phyloP scores from a whole-genome alignment of 2,113 vertebrate species.

The Phalacrocorax carbo region DNA sequence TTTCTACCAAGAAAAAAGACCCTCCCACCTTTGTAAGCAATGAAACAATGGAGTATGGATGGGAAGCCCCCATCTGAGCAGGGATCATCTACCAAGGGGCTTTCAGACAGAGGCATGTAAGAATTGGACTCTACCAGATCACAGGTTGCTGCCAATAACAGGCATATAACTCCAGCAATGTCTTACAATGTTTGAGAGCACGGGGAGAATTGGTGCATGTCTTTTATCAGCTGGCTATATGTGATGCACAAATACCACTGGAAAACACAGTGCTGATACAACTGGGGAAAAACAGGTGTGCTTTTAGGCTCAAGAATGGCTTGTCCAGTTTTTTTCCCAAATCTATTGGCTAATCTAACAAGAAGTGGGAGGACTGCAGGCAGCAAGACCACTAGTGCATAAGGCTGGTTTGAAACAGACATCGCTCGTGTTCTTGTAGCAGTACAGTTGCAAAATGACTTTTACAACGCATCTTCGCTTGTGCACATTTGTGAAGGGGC shows the following conservation, averaged over 20 bases:
- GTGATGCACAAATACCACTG: neutral
- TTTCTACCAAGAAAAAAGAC: neutral
- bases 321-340: neutral
- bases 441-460: neutral
- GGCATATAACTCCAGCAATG: accelerated
- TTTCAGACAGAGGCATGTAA: neutral
- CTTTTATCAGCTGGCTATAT: neutral
- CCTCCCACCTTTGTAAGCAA: neutral
- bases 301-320: neutral
- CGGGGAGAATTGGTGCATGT: accelerated
- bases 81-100: neutral
- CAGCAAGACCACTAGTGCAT: neutral
- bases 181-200: neutral
- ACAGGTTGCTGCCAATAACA: neutral
- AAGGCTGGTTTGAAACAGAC: neutral
- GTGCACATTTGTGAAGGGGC: neutral
- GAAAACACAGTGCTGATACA: neutral
- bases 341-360: neutral
- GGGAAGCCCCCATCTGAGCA: neutral
- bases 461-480: neutral
- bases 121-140: neutral
- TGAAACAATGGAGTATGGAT: neutral
- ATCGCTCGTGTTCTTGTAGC: accelerated
- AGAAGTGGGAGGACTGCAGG: accelerated
- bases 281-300: neutral